Conservation (phyloP, 2,797 vertebrate species). For the Sebastes matsubarae region DNA sequence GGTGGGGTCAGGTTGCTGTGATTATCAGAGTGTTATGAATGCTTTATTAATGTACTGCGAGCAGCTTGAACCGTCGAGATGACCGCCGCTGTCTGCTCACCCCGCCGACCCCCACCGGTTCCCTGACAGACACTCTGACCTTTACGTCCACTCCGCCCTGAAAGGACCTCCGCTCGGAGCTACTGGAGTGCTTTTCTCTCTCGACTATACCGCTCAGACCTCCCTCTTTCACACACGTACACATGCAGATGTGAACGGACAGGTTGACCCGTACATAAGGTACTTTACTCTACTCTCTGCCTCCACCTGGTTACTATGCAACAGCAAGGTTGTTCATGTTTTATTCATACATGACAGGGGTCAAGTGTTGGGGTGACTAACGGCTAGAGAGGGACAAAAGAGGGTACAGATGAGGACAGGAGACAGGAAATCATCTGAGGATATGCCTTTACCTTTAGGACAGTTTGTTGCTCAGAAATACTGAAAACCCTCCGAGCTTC, state of each 20-base stretch:
- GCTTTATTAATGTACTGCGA: slow-evolving; percentile 51
- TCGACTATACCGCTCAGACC: not conserved
- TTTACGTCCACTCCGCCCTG: slow-evolving; percentile 34
- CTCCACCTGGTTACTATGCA: slow-evolving; percentile 54
- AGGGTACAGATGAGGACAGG: not conserved
- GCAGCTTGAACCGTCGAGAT: not conserved
- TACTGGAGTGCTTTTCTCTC: not conserved
- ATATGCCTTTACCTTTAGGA: not conserved
- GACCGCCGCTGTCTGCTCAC: slow-evolving; percentile 19
- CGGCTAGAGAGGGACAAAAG: slow-evolving; percentile 42
- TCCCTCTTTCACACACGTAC: not conserved
- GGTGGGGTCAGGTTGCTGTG: slow-evolving; percentile 21
- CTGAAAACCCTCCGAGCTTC: not conserved
- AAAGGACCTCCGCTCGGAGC: not conserved
- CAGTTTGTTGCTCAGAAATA: not conserved
- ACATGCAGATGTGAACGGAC: slow-evolving; percentile 1
- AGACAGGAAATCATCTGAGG: slow-evolving; percentile 25
- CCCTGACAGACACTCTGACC: slow-evolving; percentile 49
- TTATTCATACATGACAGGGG: slow-evolving; percentile 66
- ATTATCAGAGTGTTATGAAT: slow-evolving; percentile 33
- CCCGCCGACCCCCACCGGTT: not conserved
- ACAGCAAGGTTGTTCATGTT: slow-evolving; percentile 52
- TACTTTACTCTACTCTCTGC: not conserved
- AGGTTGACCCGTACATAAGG: not conserved
- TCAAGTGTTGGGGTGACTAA: slow-evolving; percentile 47